phyloP scores from a whole-genome alignment of 2,888 invertebrate genomes.

The Tachina grossa region DNA sequence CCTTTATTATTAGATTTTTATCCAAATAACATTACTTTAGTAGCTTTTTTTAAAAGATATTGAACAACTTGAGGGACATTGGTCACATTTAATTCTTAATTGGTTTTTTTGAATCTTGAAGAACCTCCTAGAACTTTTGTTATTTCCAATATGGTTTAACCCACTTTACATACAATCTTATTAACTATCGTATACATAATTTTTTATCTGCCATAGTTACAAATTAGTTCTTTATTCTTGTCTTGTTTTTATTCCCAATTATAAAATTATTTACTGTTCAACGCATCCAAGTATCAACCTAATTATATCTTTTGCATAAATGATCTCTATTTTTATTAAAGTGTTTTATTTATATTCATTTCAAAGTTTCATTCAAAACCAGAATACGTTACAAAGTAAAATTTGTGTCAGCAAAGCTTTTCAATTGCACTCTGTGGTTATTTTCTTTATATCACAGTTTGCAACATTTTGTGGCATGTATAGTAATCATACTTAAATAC shows the following conservation, averaged over 20 bases:
- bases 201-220: no score
- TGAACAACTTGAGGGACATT: no score
- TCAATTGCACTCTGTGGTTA: not conserved
- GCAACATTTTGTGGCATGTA: slow-evolving; percentile 28
- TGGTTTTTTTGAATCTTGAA: no score
- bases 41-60: no score
- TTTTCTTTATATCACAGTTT: slow-evolving; percentile 45
- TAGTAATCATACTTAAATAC: slow-evolving; percentile 42
- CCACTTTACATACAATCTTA: no score
- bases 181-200: no score
- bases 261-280: not conserved
- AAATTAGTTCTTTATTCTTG: not conserved
- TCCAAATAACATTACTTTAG: not conserved
- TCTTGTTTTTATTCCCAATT: not conserved
- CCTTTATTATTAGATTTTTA: no score
- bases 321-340: not conserved
- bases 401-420: not conserved
- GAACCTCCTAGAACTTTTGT: no score
- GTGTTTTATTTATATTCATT: not conserved
- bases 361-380: not conserved
- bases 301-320: slow-evolving; percentile 26
- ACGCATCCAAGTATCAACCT: not conserved
- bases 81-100: no score
- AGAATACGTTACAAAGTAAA: not conserved
- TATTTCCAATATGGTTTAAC: no score